Percentiles rank a stretch among this genome's conserved stretches.
phyloP scores from a whole-genome alignment of 92 coral and sea anemone genomes.

The Paramuricea clavata region DNA sequence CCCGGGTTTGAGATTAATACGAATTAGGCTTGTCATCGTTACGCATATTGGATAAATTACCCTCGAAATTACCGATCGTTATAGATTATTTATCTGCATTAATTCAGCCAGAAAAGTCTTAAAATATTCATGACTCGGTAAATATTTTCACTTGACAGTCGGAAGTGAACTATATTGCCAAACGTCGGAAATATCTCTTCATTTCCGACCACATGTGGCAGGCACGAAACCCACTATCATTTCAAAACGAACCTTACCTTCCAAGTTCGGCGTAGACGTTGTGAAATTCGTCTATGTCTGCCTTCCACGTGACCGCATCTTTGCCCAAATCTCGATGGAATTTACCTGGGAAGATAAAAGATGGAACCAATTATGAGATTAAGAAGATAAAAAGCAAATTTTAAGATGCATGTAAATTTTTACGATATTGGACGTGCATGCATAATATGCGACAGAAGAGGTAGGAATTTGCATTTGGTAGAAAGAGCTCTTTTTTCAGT shows the following conservation, averaged over 20 bases:
- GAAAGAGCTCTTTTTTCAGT: neutral
- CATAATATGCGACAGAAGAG: neutral
- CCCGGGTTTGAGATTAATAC: neutral
- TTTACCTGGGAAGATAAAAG: neutral
- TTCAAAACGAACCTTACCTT: conserved; percentile 71
- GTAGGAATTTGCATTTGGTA: neutral
- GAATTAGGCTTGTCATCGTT: neutral
- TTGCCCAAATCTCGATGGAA: conserved; percentile 19
- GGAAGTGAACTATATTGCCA: neutral
- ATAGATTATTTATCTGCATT: neutral
- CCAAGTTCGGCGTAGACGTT: conserved; percentile 97
- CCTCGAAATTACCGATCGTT: too few relatives aligned
- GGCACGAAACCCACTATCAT: neutral
- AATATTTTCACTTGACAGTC: neutral
- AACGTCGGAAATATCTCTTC: neutral
- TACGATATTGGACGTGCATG: neutral
- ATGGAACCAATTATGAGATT: conserved; percentile 3
- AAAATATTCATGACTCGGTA: neutral
- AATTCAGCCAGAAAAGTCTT: neutral
- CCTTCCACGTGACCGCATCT: conserved; percentile 75
- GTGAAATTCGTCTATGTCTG: conserved; percentile 79
- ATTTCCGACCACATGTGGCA: neutral
- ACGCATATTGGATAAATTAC: too few relatives aligned
- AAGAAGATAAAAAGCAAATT: neutral
- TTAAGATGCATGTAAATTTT: neutral